These are phyloP conservation scores for Eupelmus urozonus DNA, from an alignment of 2,888 invertebrate genomes.

Conservation along the genomic window DNA sequence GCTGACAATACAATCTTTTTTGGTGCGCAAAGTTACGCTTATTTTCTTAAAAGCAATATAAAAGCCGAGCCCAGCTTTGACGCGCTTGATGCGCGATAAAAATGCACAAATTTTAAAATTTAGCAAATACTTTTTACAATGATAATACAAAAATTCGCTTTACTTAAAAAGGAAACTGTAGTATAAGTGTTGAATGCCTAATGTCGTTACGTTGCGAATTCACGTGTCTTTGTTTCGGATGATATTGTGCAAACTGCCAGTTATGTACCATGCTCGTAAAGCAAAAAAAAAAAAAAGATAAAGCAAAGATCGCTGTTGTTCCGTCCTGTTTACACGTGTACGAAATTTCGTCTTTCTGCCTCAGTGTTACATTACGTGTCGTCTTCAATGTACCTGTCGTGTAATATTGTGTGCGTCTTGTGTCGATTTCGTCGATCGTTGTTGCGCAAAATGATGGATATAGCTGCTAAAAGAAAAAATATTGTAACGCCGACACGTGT, in stretches of 20 bases:
- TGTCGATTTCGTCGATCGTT: constrained; percentile 52
- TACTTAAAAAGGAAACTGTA: too few relatives aligned
- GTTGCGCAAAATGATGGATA: constrained; percentile 19
- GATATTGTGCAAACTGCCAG: constrained; percentile 32
- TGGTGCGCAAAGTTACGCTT: too few relatives aligned
- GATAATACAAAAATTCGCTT: constrained; percentile 2
- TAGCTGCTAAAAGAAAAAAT: neutral
- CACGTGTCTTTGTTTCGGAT: neutral
- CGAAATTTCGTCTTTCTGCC: neutral
- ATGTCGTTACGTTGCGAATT: constrained; percentile 11
- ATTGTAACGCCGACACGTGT: constrained; percentile 41
- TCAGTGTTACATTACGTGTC: neutral
- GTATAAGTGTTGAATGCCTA: constrained; percentile 14
- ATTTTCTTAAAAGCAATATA: too few relatives aligned
- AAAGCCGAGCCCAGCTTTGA: constrained; percentile 40
- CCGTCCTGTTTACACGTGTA: constrained; percentile 12
- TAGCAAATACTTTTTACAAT: too few relatives aligned
- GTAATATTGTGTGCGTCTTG: constrained; percentile 46
- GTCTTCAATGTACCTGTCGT: neutral
- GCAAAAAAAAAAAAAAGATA: constrained; percentile 5
- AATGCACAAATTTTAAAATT: constrained; percentile 38
- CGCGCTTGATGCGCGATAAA: constrained; percentile 16
- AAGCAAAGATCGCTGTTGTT: neutral
- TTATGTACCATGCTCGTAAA: constrained; percentile 24
- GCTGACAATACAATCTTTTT: too few relatives aligned